Evolutionary conservation across 2,113 vertebrate species (phyloP).

Genomic region (Nothoprocta perdicaria): DNA sequence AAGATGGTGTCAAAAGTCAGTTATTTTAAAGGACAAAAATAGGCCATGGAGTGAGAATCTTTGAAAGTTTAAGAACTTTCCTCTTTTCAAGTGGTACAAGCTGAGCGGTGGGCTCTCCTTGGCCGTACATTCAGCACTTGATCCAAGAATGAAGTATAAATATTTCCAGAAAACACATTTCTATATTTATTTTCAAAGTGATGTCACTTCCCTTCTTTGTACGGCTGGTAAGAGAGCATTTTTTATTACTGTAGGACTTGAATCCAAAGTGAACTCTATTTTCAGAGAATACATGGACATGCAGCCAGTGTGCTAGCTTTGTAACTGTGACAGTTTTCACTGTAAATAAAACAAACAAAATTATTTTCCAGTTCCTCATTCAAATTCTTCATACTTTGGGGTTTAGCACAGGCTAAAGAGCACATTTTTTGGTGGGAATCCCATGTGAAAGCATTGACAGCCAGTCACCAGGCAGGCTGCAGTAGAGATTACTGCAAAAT

Average conservation of each 20-base stretch:
- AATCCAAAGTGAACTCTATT: constrained; percentile 31
- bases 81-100: constrained; percentile 30
- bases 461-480: constrained; percentile 16
- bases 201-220: constrained; percentile 57
- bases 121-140: constrained; percentile 52
- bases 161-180: constrained; percentile 65
- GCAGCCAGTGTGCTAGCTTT: not conserved
- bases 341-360: not conserved
- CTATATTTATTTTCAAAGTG: constrained; percentile 68
- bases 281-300: not conserved
- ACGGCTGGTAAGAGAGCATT: not conserved
- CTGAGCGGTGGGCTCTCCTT: constrained; percentile 34
- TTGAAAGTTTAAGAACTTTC: constrained; percentile 33
- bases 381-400: not conserved
- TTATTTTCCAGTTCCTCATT: constrained; percentile 1
- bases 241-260: not conserved
- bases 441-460: constrained; percentile 51
- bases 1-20: constrained; percentile 59
- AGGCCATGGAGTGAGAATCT: not conserved
- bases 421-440: constrained; percentile 23
- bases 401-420: constrained; percentile 37
- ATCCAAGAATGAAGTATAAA: constrained; percentile 44
- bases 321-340: not conserved
- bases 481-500: constrained; percentile 66
- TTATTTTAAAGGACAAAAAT: constrained; percentile 38